phyloP scores from a whole-genome alignment of 1,140 invertebrate genomes.

The Drosophila virilis region DNA sequence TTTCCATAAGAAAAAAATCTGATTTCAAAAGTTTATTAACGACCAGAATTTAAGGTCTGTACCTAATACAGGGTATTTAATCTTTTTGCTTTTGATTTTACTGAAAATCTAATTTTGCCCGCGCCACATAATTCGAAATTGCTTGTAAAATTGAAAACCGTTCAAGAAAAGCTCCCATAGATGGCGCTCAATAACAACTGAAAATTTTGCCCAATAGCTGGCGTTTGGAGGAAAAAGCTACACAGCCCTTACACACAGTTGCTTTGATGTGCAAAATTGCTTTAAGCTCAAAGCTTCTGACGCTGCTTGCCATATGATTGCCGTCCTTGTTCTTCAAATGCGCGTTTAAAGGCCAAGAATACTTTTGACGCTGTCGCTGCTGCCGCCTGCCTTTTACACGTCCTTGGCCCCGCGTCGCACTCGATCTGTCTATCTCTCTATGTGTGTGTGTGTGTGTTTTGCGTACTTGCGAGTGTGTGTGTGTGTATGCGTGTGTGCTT shows the following conservation, averaged over 20 bases:
- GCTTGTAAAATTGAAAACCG: not conserved
- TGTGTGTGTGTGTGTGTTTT: not conserved
- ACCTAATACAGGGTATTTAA: too few species aligned
- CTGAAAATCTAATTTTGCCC: too few species aligned
- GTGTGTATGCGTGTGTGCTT: slow-evolving; percentile 52
- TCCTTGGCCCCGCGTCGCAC: slow-evolving; percentile 66
- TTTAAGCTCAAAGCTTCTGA: slow-evolving; percentile 63
- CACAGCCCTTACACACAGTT: slow-evolving; percentile 15
- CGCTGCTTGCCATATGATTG: slow-evolving; percentile 67
- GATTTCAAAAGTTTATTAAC: too few species aligned
- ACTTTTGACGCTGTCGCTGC: slow-evolving; percentile 53
- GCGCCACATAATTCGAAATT: too few species aligned
- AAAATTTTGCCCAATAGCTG: slow-evolving; percentile 9
- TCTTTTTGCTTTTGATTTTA: too few species aligned
- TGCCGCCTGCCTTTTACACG: slow-evolving; percentile 49
- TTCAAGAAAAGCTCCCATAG: slow-evolving; percentile 12
- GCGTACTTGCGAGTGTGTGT: not conserved
- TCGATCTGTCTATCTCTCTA: slow-evolving; percentile 37
- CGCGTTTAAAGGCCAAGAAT: slow-evolving; percentile 83
- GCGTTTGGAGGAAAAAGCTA: slow-evolving; percentile 13
- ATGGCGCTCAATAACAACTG: not conserved
- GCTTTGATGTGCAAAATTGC: slow-evolving; percentile 38
- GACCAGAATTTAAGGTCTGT: too few species aligned
- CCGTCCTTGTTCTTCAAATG: slow-evolving; percentile 84
- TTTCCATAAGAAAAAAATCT: too few species aligned